Conservation (phyloP, 2,888 invertebrate species). For the Oscheius myriophilus region DNA sequence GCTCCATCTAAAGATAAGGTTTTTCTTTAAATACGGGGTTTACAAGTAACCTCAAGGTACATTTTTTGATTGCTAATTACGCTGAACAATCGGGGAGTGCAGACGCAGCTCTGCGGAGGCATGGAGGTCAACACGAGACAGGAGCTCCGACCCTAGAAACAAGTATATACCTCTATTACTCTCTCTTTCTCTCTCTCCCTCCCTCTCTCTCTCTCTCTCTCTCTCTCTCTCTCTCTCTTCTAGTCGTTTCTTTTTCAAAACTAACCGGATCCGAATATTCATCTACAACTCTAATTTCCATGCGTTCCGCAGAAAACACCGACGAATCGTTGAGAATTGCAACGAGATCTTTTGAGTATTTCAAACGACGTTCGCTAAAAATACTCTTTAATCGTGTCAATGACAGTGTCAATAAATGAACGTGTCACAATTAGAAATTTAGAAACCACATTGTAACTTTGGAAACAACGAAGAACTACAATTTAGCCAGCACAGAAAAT, state of each 20-base stretch:
- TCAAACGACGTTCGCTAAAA: too few species aligned
- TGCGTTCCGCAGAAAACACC: neutral
- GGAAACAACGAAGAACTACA: too few species aligned
- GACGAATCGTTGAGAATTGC: too few species aligned
- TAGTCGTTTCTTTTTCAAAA: too few species aligned
- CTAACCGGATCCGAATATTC: neutral
- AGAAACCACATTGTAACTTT: too few species aligned
- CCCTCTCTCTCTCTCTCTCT: neutral
- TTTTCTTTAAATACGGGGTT: neutral
- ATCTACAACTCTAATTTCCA: conserved; percentile 12
- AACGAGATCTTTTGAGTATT: too few species aligned
- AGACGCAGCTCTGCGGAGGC: conserved; percentile 9
- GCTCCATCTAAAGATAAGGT: conserved; percentile 21
- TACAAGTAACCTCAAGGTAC: conserved; percentile 14
- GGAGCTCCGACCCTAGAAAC: neutral
- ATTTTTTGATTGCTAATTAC: conserved; percentile 21
- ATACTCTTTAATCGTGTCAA: too few species aligned
- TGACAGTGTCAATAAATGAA: too few species aligned
- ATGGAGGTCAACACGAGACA: conserved; percentile 6
- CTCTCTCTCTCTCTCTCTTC: neutral
- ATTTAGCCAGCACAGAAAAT: too few species aligned
- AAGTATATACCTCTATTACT: neutral
- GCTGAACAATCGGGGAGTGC: conserved; percentile 16
- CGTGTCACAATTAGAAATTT: too few species aligned
- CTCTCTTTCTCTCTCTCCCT: conserved; percentile 9